Evolutionary conservation across 2,888 invertebrate species (phyloP).

Genomic region (Augochlorella aurata): DNA sequence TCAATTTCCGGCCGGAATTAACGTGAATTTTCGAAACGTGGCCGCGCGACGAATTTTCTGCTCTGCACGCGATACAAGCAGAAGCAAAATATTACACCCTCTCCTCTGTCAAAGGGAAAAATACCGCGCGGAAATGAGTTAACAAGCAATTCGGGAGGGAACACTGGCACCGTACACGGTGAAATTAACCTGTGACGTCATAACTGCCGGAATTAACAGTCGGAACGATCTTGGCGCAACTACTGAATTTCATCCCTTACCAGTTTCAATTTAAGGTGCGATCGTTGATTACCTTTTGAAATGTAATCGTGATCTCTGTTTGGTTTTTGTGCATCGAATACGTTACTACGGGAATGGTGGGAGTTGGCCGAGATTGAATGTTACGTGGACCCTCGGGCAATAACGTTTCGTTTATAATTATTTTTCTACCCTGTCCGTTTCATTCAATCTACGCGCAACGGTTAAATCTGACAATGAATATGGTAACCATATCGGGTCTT

Average conservation of each 20-base stretch:
- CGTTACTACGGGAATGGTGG: neutral
- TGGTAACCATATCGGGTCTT: neutral
- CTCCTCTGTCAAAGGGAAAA: slow-evolving; percentile 2
- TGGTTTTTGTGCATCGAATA: no score
- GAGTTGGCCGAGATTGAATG: neutral
- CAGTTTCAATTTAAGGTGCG: neutral
- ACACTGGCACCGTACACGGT: neutral
- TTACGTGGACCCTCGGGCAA: neutral
- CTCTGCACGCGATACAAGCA: slow-evolving; percentile 4
- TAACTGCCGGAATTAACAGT: slow-evolving; percentile 3
- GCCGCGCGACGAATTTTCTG: slow-evolving; percentile 1
- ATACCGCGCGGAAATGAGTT: slow-evolving; percentile 1
- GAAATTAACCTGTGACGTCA: neutral
- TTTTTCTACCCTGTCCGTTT: neutral
- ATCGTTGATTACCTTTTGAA: neutral
- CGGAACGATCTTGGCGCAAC: no score
- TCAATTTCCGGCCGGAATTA: slow-evolving; percentile 50
- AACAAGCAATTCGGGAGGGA: slow-evolving; percentile 1
- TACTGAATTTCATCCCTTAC: neutral
- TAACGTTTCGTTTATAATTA: neutral
- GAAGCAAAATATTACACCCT: neutral
- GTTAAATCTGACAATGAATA: neutral
- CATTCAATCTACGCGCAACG: neutral
- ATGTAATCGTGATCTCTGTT: no score
- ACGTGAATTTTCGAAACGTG: slow-evolving; percentile 30